Conservation (phyloP, 2,797 vertebrate genomes). For the Okamejei kenojei region DNA sequence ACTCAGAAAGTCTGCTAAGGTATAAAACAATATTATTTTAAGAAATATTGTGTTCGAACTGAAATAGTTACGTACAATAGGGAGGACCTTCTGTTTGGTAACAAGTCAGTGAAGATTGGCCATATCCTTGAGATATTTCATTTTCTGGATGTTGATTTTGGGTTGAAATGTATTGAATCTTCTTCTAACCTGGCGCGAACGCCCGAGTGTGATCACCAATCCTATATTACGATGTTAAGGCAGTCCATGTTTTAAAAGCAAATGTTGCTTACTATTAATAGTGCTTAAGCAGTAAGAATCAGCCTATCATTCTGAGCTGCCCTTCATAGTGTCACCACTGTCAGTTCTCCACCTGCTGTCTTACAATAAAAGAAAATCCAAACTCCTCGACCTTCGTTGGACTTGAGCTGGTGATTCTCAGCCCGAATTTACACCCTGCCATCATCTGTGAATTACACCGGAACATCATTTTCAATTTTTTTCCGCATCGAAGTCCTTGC, state of each 20-base stretch:
- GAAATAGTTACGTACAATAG: too few species aligned
- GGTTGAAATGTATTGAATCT: neutral
- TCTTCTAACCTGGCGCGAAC: neutral
- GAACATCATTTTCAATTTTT: conserved; percentile 27
- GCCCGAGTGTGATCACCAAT: neutral
- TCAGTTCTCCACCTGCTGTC: neutral
- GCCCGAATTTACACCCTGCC: neutral
- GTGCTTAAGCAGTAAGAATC: neutral
- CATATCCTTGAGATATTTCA: neutral
- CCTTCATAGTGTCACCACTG: neutral
- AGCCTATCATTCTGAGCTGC: neutral
- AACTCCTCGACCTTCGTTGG: neutral
- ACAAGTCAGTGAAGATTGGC: neutral
- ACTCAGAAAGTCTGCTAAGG: neutral
- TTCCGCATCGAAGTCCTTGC: neutral
- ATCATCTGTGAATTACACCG: neutral
- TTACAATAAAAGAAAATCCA: neutral
- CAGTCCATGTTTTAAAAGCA: neutral
- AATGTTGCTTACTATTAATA: neutral
- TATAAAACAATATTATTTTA: neutral
- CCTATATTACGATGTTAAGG: neutral
- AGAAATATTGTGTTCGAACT: neutral
- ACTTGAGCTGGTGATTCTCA: neutral
- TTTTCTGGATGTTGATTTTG: neutral
- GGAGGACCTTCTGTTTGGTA: neutral